Evolutionary conservation across 2,888 invertebrate genomes (phyloP).

Genomic region (Gastracanthus pulcherrimus): DNA sequence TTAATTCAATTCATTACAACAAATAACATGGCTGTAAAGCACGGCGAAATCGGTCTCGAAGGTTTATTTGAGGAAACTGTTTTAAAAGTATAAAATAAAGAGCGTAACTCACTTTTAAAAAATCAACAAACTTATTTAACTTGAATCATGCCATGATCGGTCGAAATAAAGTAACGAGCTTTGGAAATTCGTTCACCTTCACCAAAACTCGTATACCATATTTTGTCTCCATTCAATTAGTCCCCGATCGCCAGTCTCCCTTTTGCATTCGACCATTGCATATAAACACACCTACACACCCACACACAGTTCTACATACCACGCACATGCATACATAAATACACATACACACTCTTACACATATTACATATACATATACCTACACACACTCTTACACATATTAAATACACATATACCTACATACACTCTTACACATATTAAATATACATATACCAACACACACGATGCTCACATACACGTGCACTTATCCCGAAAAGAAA

Average conservation of each 20-base stretch:
- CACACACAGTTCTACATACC: neutral
- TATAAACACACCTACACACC: neutral
- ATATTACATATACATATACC: neutral
- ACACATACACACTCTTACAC: neutral
- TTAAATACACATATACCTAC: neutral
- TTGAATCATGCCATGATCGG: too few relatives aligned
- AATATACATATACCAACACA: neutral
- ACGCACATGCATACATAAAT: neutral
- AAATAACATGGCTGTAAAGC: too few relatives aligned
- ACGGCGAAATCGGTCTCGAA: too few relatives aligned
- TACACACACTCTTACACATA: too few relatives aligned
- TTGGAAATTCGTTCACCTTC: too few relatives aligned
- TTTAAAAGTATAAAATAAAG: too few relatives aligned
- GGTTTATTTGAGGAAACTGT: too few relatives aligned
- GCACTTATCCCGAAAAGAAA: neutral
- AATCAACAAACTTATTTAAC: too few relatives aligned
- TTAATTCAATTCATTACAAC: too few relatives aligned
- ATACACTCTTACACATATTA: too few relatives aligned
- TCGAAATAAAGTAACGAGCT: too few relatives aligned
- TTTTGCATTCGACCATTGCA: neutral
- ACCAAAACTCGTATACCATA: neutral
- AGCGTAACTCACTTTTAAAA: too few relatives aligned
- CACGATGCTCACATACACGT: neutral
- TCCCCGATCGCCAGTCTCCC: neutral
- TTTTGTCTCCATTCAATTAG: slow-evolving; percentile 47